Base-by-base conservation (phyloP, 1,140 invertebrate species). In the Cherax quadricarinatus region DNA sequence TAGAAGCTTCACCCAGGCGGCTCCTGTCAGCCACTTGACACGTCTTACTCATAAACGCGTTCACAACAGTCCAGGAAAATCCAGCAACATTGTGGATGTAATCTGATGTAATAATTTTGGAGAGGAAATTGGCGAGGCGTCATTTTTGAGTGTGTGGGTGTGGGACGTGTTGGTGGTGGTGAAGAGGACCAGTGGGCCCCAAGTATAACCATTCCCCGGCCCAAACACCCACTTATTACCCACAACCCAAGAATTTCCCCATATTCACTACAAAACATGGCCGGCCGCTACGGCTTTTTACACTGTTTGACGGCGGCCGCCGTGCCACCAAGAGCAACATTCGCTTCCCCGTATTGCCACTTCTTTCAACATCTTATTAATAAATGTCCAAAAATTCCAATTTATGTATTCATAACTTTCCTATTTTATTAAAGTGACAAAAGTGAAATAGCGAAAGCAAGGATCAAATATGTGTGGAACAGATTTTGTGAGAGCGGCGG, bases 211-310 rank as follows among this genome's bases (percentile, higher is more conserved):
- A 82, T 82, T 82, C 80, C 80, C 80, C 41, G 80, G 80, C 80
- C 49, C 80, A 82, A 82, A 82, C 53, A 82, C 80, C 80, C 80
- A 49, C 48, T 82, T 82, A 82, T 82, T 82, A 82, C 80, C 80
- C 80, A 82, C 80, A 82, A 82, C 80, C 80, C 80, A 10, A 18
- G 80, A 82, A 82, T 82, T 82, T 82, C 80, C 80, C 53, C 80
- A 41, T 53, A 49, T 82, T 82, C 80, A 82, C 80, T 82, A 82
- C 80, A 51, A 82, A 82, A 82, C 80, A 82, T 49, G 80, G 30
- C 48, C 80, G 80, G 49, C 80, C 80, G 51, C 80, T 7, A 82
- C 51, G 80, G 80, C 80, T 82, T 51, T 51, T 82, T 82, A 82
- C 80, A 82, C 53, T 82, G 48, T 53, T 82, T 53, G 16, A n/a